Conservation (phyloP, 2,797 vertebrate genomes). For the Chaenodraco wilsoni region DNA sequence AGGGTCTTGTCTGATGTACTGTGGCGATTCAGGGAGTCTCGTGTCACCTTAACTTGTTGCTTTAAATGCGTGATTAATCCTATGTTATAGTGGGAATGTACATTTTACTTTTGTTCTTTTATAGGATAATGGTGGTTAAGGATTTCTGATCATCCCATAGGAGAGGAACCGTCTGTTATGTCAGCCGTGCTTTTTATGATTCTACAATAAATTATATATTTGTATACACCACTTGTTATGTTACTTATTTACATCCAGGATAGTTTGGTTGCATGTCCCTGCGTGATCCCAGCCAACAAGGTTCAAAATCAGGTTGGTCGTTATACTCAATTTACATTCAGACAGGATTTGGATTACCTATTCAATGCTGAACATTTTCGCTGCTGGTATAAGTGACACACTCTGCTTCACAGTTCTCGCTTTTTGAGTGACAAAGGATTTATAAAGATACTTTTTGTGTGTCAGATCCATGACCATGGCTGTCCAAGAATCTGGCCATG, state of each 20-base stretch:
- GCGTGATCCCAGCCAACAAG: neutral
- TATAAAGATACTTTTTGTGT: neutral
- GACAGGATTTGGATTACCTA: neutral
- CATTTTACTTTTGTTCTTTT: slow-evolving; percentile 43
- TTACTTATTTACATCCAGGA: slow-evolving; percentile 41
- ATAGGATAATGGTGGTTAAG: slow-evolving; percentile 55
- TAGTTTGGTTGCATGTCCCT: slow-evolving; percentile 8
- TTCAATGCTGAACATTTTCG: neutral
- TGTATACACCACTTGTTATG: slow-evolving; percentile 65
- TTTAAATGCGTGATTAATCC: slow-evolving; percentile 1
- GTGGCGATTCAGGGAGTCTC: neutral
- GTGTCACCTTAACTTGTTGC: neutral
- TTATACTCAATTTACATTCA: neutral
- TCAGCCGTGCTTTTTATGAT: slow-evolving; percentile 42
- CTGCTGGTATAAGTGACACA: neutral
- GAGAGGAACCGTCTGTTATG: slow-evolving; percentile 41
- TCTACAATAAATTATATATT: slow-evolving; percentile 75
- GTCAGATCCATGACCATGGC: neutral
- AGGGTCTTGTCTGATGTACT: slow-evolving; percentile 7
- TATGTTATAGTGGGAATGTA: slow-evolving; percentile 24
- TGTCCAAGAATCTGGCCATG: no score
- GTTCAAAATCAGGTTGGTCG: neutral
- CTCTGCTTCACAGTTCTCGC: no score
- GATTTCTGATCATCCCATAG: slow-evolving; percentile 42
- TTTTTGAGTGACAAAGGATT: neutral